Conservation (phyloP, 2,888 invertebrate species). For the Pardosa pseudoannulata region DNA sequence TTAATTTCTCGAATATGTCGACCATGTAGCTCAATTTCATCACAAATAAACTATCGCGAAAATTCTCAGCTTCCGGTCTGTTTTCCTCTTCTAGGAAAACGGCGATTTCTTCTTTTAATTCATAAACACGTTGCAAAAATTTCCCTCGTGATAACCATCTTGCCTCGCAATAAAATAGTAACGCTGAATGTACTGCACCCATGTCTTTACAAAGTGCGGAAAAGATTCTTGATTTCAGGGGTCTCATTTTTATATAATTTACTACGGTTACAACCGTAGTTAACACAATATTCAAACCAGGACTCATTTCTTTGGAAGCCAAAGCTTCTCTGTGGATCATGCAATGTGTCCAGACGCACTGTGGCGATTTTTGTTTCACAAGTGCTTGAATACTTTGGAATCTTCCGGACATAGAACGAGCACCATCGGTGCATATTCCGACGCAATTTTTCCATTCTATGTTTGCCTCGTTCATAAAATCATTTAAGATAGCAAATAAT, state of each 20-base stretch:
- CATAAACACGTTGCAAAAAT: constrained; percentile 6
- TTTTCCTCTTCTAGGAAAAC: constrained; percentile 41
- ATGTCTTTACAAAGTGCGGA: constrained; percentile 5
- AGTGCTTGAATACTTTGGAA: too few relatives aligned
- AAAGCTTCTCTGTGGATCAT: neutral
- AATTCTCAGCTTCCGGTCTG: constrained; percentile 46
- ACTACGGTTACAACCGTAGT: neutral
- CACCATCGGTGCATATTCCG: constrained; percentile 57
- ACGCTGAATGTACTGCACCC: neutral
- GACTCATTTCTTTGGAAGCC: neutral
- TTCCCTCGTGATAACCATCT: neutral
- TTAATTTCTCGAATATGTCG: constrained; percentile 55
- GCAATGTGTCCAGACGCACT: neutral
- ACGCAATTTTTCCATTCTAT: constrained; percentile 54
- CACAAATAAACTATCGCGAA: constrained; percentile 57
- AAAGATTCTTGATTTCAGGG: neutral
- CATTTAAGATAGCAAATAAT: constrained; percentile 33
- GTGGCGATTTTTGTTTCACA: neutral
- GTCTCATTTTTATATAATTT: constrained; percentile 9
- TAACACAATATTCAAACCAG: neutral
- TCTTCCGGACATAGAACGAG: constrained; percentile 46
- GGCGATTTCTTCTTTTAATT: constrained; percentile 26
- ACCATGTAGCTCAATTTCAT: constrained; percentile 53
- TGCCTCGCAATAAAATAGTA: constrained; percentile 15
- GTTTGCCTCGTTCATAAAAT: constrained; percentile 46